phyloP scores from a whole-genome alignment of 2,888 invertebrate species.

The Poecilus cupreus region DNA sequence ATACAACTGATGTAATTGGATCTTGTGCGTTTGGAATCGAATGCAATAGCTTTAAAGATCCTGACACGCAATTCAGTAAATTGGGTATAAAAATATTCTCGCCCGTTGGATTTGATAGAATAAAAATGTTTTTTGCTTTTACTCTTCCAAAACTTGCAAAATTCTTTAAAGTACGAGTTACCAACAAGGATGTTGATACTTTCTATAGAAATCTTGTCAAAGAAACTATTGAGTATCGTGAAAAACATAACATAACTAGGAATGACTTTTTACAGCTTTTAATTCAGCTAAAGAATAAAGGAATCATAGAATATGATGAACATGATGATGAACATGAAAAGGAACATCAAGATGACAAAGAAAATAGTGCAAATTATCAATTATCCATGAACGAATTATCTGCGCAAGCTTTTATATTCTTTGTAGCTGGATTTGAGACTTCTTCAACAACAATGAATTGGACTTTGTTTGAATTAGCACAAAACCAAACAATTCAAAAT shows the following conservation, averaged over 20 bases:
- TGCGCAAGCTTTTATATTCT: constrained; percentile 72
- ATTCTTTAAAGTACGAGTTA: constrained; percentile 39
- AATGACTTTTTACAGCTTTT: constrained; percentile 74
- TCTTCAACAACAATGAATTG: constrained; percentile 71
- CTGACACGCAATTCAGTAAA: constrained; percentile 44
- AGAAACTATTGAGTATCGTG: constrained; percentile 70
- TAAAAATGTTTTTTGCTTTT: constrained; percentile 48
- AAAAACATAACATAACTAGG: constrained; percentile 68
- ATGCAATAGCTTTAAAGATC: constrained; percentile 54
- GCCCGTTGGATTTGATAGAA: constrained; percentile 11
- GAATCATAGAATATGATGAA: constrained; percentile 60
- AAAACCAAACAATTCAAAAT: constrained; percentile 71
- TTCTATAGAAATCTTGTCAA: constrained; percentile 65
- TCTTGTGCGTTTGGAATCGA: constrained; percentile 56
- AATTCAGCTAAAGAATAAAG: constrained; percentile 70
- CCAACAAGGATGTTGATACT: constrained; percentile 35
- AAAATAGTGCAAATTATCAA: not conserved
- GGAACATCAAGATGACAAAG: not conserved
- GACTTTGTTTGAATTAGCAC: constrained; percentile 70
- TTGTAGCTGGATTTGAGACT: constrained; percentile 74
- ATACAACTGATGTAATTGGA: constrained; percentile 51
- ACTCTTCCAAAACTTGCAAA: constrained; percentile 15
- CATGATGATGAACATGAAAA: constrained; percentile 49
- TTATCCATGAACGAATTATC: constrained; percentile 65
- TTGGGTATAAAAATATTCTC: constrained; percentile 24